A percentile compares a stretch with the other conserved stretches of the same genome.
These are phyloP conservation scores for Ursus arctos DNA, from an alignment of 2,113 vertebrate genomes.

Conservation along the genomic window DNA sequence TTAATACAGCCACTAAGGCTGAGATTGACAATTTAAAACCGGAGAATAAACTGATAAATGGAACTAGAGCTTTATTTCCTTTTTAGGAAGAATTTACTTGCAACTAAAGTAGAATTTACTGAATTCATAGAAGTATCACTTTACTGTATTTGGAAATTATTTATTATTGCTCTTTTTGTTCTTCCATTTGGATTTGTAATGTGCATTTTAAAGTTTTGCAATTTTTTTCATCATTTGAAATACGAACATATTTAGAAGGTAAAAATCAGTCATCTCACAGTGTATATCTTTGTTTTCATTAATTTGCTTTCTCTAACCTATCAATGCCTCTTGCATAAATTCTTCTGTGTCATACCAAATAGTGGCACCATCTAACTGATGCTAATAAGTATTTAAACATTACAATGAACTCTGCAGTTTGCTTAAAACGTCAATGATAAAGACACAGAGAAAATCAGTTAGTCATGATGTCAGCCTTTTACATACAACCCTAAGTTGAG, in stretches of 20 bases:
- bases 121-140: background rate
- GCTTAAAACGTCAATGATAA: background rate
- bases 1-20: background rate
- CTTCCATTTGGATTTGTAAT: background rate
- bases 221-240: conserved; percentile 1
- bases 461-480: background rate
- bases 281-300: background rate
- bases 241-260: background rate
- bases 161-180: background rate
- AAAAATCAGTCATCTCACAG: background rate
- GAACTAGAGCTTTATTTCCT: background rate
- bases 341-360: background rate
- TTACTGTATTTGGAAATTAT: background rate
- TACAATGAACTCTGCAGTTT: background rate
- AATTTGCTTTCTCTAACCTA: background rate
- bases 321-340: background rate
- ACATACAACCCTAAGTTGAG: background rate
- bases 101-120: background rate
- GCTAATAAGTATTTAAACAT: background rate
- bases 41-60: background rate
- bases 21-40: background rate
- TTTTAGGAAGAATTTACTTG: background rate
- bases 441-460: background rate
- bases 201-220: background rate
- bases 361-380: background rate